These are phyloP conservation scores for Erebia palarica DNA, from an alignment of 2,888 invertebrate genomes.

Conservation along the genomic window DNA sequence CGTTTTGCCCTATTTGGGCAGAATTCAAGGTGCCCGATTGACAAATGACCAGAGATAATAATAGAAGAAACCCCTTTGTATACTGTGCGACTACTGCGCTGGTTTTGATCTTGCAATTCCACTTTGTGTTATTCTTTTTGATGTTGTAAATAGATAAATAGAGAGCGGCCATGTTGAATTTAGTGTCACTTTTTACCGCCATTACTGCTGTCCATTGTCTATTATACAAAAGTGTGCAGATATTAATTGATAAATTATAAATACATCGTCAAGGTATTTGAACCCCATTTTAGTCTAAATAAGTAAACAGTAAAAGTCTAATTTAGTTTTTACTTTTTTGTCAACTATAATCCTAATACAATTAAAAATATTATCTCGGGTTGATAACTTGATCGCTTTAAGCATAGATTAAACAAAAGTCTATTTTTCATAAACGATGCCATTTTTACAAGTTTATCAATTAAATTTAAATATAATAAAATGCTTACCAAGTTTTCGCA, in stretches of 20 bases:
- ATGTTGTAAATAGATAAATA: conserved; percentile 24
- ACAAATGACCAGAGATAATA: conserved; percentile 46
- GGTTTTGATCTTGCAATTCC: conserved; percentile 52
- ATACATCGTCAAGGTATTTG: background rate
- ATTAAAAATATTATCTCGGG: background rate
- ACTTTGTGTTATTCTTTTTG: conserved; percentile 47
- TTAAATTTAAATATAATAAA: conserved; percentile 14
- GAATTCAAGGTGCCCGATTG: conserved; percentile 82
- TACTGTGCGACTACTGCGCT: conserved; percentile 48
- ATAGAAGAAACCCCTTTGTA: conserved; percentile 45
- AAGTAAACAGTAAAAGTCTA: background rate
- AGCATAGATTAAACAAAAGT: conserved; percentile 30
- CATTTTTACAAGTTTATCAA: conserved; percentile 35
- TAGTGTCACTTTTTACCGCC: conserved; percentile 47
- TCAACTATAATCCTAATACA: background rate
- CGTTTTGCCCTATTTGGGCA: conserved; percentile 89
- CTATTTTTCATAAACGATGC: conserved; percentile 38
- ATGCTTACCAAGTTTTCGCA: conserved; percentile 30
- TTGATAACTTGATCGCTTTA: conserved; percentile 28
- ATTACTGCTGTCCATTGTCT: conserved; percentile 36
- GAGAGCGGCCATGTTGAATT: conserved; percentile 49
- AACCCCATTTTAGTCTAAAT: background rate
- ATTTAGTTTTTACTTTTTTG: background rate
- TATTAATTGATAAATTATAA: too few relatives aligned
- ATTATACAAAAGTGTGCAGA: background rate